A percentile compares a stretch with the other conserved stretches of the same genome.
phyloP scores from a whole-genome alignment of 1,140 invertebrate genomes.

The Lerema accius region DNA sequence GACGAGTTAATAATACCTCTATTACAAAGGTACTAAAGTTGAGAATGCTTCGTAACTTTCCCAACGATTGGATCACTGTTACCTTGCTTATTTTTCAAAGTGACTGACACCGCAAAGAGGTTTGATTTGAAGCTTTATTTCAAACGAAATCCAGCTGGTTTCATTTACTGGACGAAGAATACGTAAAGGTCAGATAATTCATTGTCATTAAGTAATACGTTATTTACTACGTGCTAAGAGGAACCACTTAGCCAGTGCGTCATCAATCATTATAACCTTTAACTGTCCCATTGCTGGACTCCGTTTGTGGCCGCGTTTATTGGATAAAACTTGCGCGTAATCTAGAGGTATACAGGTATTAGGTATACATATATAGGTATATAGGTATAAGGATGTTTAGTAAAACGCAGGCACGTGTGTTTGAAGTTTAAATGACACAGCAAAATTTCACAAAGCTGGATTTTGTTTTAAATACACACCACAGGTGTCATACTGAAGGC shows the following conservation, averaged over 20 bases:
- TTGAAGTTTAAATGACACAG: too few relatives aligned
- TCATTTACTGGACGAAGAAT: constrained; percentile 13
- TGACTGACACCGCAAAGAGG: constrained; percentile 57
- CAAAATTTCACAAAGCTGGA: too few relatives aligned
- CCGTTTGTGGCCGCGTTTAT: too few relatives aligned
- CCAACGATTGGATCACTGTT: neutral
- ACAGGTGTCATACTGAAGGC: too few relatives aligned
- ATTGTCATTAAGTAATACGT: constrained; percentile 21
- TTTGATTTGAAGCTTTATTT: constrained; percentile 42
- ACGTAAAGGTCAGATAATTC: constrained; percentile 34
- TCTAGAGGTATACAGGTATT: too few relatives aligned
- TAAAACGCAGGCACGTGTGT: too few relatives aligned
- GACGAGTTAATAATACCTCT: constrained; percentile 1
- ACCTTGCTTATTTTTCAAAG: constrained; percentile 39
- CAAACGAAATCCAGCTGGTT: constrained; percentile 12
- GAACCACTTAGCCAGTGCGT: neutral
- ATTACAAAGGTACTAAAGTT: neutral
- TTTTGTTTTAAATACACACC: too few relatives aligned
- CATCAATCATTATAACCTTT: neutral
- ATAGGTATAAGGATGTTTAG: too few relatives aligned
- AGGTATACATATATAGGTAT: too few relatives aligned
- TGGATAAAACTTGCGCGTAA: too few relatives aligned
- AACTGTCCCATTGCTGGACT: too few relatives aligned
- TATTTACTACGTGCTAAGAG: constrained; percentile 19
- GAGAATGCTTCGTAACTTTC: constrained; percentile 1